Evolutionary conservation across 2,888 invertebrate genomes (phyloP).

Genomic region (Andrena chrysosceles): DNA sequence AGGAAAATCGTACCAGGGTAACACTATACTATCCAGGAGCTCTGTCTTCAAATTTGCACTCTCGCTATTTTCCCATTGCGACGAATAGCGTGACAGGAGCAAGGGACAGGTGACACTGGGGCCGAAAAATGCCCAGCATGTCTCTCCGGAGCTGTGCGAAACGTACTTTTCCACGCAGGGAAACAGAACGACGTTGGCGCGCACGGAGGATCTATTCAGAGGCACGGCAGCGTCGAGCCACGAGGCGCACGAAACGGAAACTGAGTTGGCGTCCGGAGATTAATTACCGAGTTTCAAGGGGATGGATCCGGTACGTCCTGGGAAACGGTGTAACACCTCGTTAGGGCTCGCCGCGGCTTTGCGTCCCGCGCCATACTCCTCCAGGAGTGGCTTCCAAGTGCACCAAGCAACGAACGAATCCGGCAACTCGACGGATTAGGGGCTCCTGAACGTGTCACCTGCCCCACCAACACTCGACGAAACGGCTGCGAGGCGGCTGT

Average conservation of each 20-base stretch:
- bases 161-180: neutral
- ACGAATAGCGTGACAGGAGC: slow-evolving; percentile 2
- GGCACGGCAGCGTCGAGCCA: slow-evolving; percentile 21
- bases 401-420: slow-evolving; percentile 34
- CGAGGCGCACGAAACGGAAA: slow-evolving; percentile 61
- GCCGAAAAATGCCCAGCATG: slow-evolving; percentile 16
- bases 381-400: slow-evolving; percentile 29
- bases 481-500: neutral
- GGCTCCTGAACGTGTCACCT: slow-evolving; percentile 17
- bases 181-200: slow-evolving; percentile 6
- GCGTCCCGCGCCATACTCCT: slow-evolving; percentile 32
- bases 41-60: slow-evolving; percentile 19
- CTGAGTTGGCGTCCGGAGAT: slow-evolving; percentile 65
- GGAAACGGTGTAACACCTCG: slow-evolving; percentile 61
- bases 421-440: slow-evolving; percentile 49
- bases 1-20: neutral
- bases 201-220: slow-evolving; percentile 54
- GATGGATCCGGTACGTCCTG: slow-evolving; percentile 57
- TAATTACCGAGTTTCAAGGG: slow-evolving; percentile 71
- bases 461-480: slow-evolving; percentile 11
- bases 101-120: neutral
- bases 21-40: slow-evolving; percentile 17
- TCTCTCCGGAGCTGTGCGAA: neutral
- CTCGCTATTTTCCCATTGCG: neutral
- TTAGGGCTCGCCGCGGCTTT: slow-evolving; percentile 60